Evolutionary conservation across 2,888 invertebrate genomes (phyloP).

Genomic region (Cataglyphis rosenhaueri): DNA sequence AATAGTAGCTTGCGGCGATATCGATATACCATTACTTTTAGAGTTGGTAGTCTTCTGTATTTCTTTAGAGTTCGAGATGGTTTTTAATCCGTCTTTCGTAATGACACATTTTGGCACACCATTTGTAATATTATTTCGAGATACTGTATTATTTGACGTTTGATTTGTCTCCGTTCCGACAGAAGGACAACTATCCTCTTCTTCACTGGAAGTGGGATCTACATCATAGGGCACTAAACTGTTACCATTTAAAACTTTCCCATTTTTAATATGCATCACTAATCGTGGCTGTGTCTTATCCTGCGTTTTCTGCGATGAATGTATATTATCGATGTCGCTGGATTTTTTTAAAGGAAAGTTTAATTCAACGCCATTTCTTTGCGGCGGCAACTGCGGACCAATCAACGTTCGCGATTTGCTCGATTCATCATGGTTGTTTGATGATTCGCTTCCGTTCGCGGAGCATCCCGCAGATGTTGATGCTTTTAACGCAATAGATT

Average conservation of each 20-base stretch:
- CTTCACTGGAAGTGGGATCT: constrained; percentile 80
- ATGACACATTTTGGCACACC: constrained; percentile 58
- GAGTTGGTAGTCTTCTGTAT: constrained; percentile 56
- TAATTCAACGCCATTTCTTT: constrained; percentile 55
- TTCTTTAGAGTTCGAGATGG: constrained; percentile 63
- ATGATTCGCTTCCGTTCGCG: constrained; percentile 64
- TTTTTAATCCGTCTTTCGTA: constrained; percentile 55
- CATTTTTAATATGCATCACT: constrained; percentile 80
- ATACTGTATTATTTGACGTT: constrained; percentile 40
- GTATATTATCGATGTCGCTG: constrained; percentile 80
- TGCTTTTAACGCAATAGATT: constrained; percentile 75
- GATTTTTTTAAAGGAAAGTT: constrained; percentile 65
- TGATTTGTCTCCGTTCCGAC: constrained; percentile 49
- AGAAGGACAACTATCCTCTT: constrained; percentile 75
- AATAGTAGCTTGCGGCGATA: constrained; percentile 56
- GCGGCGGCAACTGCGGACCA: constrained; percentile 71
- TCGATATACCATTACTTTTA: constrained; percentile 54
- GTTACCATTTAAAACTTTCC: constrained; percentile 78
- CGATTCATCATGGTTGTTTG: constrained; percentile 46
- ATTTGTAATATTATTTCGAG: constrained; percentile 56
- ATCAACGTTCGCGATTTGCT: constrained; percentile 56
- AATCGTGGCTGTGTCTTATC: constrained; percentile 78
- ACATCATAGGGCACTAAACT: constrained; percentile 84
- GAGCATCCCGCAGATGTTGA: constrained; percentile 69
- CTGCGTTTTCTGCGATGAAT: constrained; percentile 77